Evolutionary conservation across 2,888 invertebrate genomes (phyloP), one percentile per base, ranked within the genome.

Genomic region (Merodon equestris): DNA sequence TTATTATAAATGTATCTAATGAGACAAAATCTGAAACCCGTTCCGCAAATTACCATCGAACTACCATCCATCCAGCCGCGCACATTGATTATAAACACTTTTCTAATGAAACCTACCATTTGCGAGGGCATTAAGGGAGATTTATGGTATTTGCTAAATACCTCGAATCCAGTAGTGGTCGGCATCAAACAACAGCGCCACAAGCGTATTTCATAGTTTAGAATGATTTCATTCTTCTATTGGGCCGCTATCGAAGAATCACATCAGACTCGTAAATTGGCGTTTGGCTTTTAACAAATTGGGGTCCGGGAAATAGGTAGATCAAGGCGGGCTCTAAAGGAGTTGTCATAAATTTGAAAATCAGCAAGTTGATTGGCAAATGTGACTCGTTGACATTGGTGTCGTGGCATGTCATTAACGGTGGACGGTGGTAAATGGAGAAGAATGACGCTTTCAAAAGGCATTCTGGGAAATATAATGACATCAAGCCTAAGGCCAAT

Each of bases 1-100:
- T 72, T 58, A 72, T 58, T 72, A 58, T 64, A 64, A 64, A 58
- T 64, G 72, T 72, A 64, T 72, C 72, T 64, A 64, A 72, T 40
- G 72, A 64, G 38, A 72, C 64, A 57, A 71, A 58, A 57, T 27
- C 50, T 58, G 57, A 64, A 72, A 72, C 72, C 57, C 57, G 72
- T 72, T 72, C 61, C 64, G 72, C 72, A 19, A 72, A 72, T 72
- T 64, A 57, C 72, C 72, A 72, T 72, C 17, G 57, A 34, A 71
- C 70, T 48, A 34, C 48, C 71, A 71, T 71, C 44, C 61, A 56
- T 71, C 61, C 56, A 42, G 61, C n/a, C 42, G 34, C 68, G 40
- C 53, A 27, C 17, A 61, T 70, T 61, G 47, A 70, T 70, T 61
- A n/a, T n/a, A 61, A 61, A 54, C 70, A 54, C 70, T 61, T 61